Evolutionary conservation across 1,140 invertebrate genomes (phyloP).

Genomic region (Drosophila quadrilineata): DNA sequence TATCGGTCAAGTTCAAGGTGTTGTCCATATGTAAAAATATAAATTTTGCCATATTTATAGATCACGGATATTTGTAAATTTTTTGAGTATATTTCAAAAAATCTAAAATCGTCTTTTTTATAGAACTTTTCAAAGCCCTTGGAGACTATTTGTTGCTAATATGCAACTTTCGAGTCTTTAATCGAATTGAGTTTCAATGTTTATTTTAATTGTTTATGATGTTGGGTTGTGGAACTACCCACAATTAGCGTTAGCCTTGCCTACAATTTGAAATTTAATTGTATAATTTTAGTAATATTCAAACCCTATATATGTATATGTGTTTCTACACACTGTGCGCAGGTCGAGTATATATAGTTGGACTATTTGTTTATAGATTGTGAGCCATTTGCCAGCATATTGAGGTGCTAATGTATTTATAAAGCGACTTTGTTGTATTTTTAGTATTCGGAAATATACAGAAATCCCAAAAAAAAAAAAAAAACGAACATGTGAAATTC

Average conservation of each 20-base stretch:
- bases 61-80: neutral
- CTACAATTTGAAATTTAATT: slow-evolving; percentile 17
- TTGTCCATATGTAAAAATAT: neutral
- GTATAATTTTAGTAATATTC: slow-evolving; percentile 26
- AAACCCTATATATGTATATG: neutral
- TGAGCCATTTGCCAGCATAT: slow-evolving; percentile 53
- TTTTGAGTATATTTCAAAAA: neutral
- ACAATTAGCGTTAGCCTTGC: slow-evolving; percentile 16
- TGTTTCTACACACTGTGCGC: neutral
- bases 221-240: no score
- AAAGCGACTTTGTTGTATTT: slow-evolving; percentile 72
- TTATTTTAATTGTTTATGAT: slow-evolving; percentile 50
- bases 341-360: slow-evolving; percentile 14
- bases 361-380: slow-evolving; percentile 16
- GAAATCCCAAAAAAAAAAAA: slow-evolving; percentile 17
- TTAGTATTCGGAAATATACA: slow-evolving; percentile 32
- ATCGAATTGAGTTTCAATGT: slow-evolving; percentile 39
- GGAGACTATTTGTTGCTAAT: neutral
- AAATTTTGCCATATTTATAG: no score
- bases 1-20: neutral
- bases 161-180: slow-evolving; percentile 18
- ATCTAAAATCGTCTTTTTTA: no score
- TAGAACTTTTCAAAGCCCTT: neutral
- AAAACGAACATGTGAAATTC: slow-evolving; percentile 5
- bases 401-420: slow-evolving; percentile 78